Conservation (phyloP, 2,797 vertebrate species). For the Chelon labrosus region DNA sequence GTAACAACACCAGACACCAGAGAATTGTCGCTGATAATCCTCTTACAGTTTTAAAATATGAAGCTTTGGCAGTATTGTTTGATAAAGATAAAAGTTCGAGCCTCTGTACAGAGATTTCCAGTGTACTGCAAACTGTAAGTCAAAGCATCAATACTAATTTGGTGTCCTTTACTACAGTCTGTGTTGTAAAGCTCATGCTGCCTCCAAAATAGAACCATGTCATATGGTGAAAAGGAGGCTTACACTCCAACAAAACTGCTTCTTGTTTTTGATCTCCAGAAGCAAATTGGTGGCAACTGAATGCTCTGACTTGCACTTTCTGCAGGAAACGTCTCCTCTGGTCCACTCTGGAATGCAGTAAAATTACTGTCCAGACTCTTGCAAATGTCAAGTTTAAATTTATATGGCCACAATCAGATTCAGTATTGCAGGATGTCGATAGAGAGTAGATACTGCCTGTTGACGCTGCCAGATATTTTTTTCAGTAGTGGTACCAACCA, state of each 20-base stretch:
- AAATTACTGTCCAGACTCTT: conserved; percentile 32
- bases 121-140: conserved; percentile 22
- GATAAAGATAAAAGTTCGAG: not conserved
- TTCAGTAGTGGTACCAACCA: conserved; percentile 27
- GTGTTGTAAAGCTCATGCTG: conserved; percentile 1
- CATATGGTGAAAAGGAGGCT: conserved; percentile 9
- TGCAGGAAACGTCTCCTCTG: conserved; percentile 10
- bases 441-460: conserved; percentile 8
- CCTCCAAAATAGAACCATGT: not conserved
- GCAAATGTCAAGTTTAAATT: conserved; percentile 24
- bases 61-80: conserved; percentile 9
- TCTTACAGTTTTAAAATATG: conserved; percentile 12
- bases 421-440: conserved; percentile 17
- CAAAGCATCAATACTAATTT: conserved; percentile 18
- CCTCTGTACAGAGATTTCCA: conserved; percentile 9
- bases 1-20: not conserved
- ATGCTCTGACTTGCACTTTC: conserved; percentile 5
- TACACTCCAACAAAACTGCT: conserved; percentile 13
- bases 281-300: not conserved
- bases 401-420: conserved; percentile 33
- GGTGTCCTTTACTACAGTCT: not conserved
- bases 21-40: conserved; percentile 1
- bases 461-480: conserved; percentile 17
- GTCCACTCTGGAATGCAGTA: conserved; percentile 17
- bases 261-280: not conserved